phyloP scores from a whole-genome alignment of 1,140 invertebrate species.

The Eumaeus atala region DNA sequence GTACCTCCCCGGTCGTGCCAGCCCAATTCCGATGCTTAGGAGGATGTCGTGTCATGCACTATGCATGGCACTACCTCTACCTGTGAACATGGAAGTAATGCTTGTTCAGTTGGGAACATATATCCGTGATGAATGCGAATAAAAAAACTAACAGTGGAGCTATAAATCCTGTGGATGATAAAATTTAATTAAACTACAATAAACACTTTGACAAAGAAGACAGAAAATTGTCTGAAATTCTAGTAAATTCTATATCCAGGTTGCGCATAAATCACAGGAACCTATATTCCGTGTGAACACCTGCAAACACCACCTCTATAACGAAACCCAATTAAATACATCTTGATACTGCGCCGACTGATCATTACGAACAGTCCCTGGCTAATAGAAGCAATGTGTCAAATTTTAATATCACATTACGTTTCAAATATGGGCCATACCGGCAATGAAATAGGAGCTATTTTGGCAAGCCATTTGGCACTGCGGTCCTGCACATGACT shows the following conservation, averaged over 20 bases:
- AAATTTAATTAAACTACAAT: too few species aligned
- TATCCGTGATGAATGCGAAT: too few species aligned
- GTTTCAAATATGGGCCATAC: slow-evolving; percentile 12
- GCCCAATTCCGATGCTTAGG: too few species aligned
- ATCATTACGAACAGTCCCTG: slow-evolving; percentile 45
- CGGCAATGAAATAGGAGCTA: slow-evolving; percentile 5
- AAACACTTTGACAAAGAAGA: too few species aligned
- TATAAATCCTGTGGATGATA: too few species aligned
- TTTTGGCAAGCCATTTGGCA: slow-evolving; percentile 11
- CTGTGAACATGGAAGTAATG: too few species aligned
- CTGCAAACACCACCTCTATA: slow-evolving; percentile 45
- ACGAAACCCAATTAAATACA: slow-evolving; percentile 39
- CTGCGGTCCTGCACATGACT: slow-evolving; percentile 34
- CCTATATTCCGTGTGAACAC: slow-evolving; percentile 50
- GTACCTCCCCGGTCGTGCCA: too few species aligned
- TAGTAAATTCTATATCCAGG: slow-evolving; percentile 7
- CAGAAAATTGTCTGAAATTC: neutral
- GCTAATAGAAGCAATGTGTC: slow-evolving; percentile 22
- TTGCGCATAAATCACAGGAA: slow-evolving; percentile 46
- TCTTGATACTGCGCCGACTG: slow-evolving; percentile 54
- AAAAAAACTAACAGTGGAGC: too few species aligned
- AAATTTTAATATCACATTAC: slow-evolving; percentile 16
- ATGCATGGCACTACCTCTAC: too few species aligned
- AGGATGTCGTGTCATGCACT: too few species aligned
- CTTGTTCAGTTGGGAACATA: too few species aligned